These are phyloP conservation scores for Apus apus DNA, from an alignment of 2,113 vertebrate genomes.

Conservation along the genomic window DNA sequence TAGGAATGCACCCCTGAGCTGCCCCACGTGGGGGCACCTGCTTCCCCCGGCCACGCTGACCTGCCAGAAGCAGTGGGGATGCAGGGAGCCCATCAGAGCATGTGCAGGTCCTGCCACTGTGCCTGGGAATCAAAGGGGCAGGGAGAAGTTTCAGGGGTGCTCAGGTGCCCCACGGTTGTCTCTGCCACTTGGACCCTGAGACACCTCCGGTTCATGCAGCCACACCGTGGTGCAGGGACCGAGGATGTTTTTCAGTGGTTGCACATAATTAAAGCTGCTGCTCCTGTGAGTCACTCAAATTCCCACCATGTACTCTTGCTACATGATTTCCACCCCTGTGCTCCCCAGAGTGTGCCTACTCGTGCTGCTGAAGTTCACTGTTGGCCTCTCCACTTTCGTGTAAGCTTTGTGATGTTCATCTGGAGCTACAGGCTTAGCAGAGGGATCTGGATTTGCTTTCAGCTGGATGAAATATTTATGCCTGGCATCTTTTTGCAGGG, in stretches of 20 bases:
- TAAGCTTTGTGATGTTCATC: not conserved
- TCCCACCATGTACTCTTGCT: not conserved
- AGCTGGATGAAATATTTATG: not conserved
- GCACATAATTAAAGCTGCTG: not conserved
- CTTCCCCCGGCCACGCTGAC: rapidly evolving
- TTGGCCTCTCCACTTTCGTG: not conserved
- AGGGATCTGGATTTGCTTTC: not conserved
- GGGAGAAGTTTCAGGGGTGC: not conserved
- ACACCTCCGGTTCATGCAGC: not conserved
- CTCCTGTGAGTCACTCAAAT: not conserved
- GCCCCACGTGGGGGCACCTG: rapidly evolving
- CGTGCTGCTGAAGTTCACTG: not conserved
- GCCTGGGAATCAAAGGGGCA: not conserved
- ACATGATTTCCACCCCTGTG: not conserved
- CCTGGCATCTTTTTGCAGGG: not conserved
- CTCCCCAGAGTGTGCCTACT: not conserved
- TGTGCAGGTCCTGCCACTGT: not conserved
- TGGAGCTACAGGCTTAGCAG: not conserved
- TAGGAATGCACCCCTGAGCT: not conserved
- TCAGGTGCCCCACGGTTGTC: not conserved
- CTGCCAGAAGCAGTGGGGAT: not conserved
- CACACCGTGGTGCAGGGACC: not conserved
- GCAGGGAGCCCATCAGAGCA: not conserved
- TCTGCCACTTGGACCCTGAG: not conserved
- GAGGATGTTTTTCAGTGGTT: not conserved